Conservation (phyloP, 92 coral and sea anemone genomes). For the Bergia sp. region DNA sequence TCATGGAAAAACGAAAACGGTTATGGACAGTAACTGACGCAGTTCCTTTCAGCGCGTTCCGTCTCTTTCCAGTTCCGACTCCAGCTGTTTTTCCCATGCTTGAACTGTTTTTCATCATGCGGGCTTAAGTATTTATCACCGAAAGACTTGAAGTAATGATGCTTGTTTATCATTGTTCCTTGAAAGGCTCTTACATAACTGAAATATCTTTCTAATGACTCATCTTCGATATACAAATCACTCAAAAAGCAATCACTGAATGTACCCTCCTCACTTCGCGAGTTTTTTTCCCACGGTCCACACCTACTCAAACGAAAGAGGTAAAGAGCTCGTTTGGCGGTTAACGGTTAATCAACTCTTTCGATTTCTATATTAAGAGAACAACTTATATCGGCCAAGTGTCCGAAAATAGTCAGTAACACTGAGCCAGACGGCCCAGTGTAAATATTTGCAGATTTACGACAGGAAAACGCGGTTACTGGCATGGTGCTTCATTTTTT, state of each 20-base stretch:
- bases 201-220: conserved; percentile 25
- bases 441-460: conserved; percentile 30
- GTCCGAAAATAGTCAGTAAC: conserved; percentile 30
- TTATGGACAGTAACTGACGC: conserved; percentile 4
- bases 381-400: conserved; percentile 36
- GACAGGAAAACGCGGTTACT: background rate
- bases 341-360: conserved; percentile 15
- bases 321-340: background rate
- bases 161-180: background rate
- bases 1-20: background rate
- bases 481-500: background rate
- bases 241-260: background rate
- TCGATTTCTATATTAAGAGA: conserved; percentile 36
- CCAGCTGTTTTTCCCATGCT: conserved; percentile 30
- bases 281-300: conserved; percentile 40
- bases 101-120: conserved; percentile 8
- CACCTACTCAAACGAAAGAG: background rate
- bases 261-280: background rate
- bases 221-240: background rate
- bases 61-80: background rate
- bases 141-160: background rate
- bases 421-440: conserved; percentile 41
- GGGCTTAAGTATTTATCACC: background rate
- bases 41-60: conserved; percentile 35
- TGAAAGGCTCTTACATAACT: background rate